phyloP scores from a whole-genome alignment of 2,888 invertebrate genomes.

The Lasioglossum pauxillum region DNA sequence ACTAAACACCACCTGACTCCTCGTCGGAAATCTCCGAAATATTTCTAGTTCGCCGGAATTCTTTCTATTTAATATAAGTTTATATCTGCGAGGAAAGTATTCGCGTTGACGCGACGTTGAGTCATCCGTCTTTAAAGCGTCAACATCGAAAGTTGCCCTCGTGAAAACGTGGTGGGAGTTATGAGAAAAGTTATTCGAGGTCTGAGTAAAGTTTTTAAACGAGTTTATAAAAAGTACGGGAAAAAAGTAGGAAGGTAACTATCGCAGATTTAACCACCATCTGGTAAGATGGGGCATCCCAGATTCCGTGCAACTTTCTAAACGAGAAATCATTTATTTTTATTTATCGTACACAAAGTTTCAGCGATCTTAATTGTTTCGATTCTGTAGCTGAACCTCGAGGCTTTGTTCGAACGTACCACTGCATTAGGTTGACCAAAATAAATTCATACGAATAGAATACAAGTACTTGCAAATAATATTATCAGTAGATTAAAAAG shows the following conservation, averaged over 20 bases:
- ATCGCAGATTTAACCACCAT: slow-evolving; percentile 5
- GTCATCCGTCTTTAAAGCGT: neutral
- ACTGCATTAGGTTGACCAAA: neutral
- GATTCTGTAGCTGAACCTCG: neutral
- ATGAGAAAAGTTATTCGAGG: slow-evolving; percentile 3
- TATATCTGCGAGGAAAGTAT: neutral
- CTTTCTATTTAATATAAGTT: neutral
- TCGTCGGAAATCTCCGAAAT: neutral
- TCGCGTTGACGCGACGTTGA: neutral
- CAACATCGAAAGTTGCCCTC: slow-evolving; percentile 3
- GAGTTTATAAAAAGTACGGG: neutral
- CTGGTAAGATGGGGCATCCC: neutral
- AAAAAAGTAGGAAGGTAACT: neutral
- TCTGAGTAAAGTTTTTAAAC: neutral
- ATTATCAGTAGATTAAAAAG: neutral
- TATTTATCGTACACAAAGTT: neutral
- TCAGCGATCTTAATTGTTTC: neutral
- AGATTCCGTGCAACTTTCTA: neutral
- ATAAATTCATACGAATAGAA: neutral
- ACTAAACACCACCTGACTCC: neutral
- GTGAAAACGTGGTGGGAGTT: neutral
- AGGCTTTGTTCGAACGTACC: neutral
- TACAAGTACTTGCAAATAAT: neutral
- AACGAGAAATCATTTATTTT: neutral
- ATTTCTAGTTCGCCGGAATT: neutral